These are phyloP conservation scores for Cranoglanis bouderius DNA, from an alignment of 2,113 vertebrate genomes.

Conservation along the genomic window DNA sequence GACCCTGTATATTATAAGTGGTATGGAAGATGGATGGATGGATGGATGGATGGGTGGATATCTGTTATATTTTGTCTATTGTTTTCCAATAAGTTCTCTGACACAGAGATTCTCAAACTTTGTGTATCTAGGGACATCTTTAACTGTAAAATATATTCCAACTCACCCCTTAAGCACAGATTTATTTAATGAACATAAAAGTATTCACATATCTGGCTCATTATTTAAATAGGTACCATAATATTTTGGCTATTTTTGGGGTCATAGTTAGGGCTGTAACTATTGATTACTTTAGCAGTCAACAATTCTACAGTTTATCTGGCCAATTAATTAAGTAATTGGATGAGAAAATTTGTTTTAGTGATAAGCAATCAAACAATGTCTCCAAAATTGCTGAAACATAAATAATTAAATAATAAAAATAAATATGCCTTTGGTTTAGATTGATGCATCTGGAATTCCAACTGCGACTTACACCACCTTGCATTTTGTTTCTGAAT, in stretches of 20 bases:
- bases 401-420: background rate
- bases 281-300: background rate
- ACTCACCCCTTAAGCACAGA: background rate
- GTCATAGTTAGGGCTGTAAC: background rate
- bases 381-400: background rate
- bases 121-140: background rate
- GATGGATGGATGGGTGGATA: no score
- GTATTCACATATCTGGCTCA: background rate
- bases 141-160: background rate
- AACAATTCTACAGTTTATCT: background rate
- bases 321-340: background rate
- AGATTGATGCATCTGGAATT: no score
- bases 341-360: background rate
- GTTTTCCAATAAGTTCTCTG: background rate
- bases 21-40: no score
- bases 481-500: no score
- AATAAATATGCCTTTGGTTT: background rate
- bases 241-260: background rate
- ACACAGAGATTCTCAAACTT: background rate
- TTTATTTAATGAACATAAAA: background rate
- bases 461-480: no score
- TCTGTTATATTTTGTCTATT: background rate
- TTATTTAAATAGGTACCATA: background rate
- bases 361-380: background rate
- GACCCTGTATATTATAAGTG: no score